phyloP scores from a whole-genome alignment of 2,888 invertebrate species.

The Unio delphinus region DNA sequence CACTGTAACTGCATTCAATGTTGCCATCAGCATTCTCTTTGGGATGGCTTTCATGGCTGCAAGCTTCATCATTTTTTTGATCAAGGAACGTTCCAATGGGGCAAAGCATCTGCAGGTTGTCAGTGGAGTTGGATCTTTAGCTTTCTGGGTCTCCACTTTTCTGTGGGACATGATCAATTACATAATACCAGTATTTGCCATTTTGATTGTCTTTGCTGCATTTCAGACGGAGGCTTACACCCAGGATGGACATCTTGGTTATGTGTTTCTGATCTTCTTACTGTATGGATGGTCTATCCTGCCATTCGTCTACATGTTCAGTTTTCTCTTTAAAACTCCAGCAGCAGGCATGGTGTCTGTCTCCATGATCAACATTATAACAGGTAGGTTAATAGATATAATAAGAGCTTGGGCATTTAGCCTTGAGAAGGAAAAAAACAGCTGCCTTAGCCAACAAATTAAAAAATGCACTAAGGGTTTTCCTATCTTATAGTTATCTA shows the following conservation, averaged over 20 bases:
- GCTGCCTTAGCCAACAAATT: no score
- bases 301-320: constrained; percentile 81
- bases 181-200: constrained; percentile 75
- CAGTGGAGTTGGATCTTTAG: constrained; percentile 67
- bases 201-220: constrained; percentile 78
- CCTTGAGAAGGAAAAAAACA: no score
- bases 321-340: constrained; percentile 81
- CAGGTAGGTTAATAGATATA: constrained; percentile 74
- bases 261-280: constrained; percentile 77
- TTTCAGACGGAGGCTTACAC: constrained; percentile 79
- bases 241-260: constrained; percentile 66
- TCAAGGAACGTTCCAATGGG: constrained; percentile 58
- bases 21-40: constrained; percentile 55
- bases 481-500: no score
- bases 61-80: constrained; percentile 61
- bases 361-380: constrained; percentile 81
- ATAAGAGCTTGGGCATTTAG: neutral
- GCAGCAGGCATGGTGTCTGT: constrained; percentile 83
- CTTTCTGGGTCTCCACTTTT: constrained; percentile 81
- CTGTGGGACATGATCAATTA: constrained; percentile 81
- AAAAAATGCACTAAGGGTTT: no score
- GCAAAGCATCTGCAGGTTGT: constrained; percentile 66
- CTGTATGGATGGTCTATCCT: constrained; percentile 82
- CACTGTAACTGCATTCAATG: constrained; percentile 43
- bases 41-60: constrained; percentile 67